Evolutionary conservation across 2,888 invertebrate species (phyloP).

Genomic region (Neoitamus cyanurus): DNA sequence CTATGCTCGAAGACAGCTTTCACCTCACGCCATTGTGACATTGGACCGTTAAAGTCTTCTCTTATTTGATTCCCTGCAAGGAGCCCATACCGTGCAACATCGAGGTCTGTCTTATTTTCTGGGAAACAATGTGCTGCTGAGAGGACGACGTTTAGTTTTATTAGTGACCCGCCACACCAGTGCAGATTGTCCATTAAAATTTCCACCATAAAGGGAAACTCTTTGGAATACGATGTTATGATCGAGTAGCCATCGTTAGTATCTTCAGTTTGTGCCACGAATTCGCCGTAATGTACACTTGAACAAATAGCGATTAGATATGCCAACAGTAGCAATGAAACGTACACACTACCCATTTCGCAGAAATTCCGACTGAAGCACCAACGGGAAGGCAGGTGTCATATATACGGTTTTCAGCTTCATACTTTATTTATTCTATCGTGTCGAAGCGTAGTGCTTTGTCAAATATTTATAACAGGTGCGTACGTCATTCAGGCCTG

Average conservation of each 20-base stretch:
- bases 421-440: too few relatives aligned
- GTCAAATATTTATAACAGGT: too few relatives aligned
- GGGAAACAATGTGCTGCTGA: not conserved
- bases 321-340: not conserved
- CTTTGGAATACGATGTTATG: not conserved
- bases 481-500: too few relatives aligned
- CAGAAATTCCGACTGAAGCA: not conserved
- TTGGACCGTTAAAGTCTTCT: not conserved
- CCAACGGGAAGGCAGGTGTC: too few relatives aligned
- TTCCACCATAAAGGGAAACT: not conserved
- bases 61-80: not conserved
- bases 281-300: not conserved
- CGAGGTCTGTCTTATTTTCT: not conserved
- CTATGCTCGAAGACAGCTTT: not conserved
- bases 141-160: not conserved
- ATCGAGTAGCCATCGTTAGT: not conserved
- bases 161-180: not conserved
- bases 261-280: not conserved
- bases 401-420: too few relatives aligned
- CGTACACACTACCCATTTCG: not conserved
- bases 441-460: too few relatives aligned
- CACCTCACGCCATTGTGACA: not conserved
- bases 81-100: not conserved
- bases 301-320: not conserved
- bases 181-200: not conserved